Evolutionary conservation across 2,888 invertebrate genomes (phyloP).

Genomic region (Abrostola tripartita): DNA sequence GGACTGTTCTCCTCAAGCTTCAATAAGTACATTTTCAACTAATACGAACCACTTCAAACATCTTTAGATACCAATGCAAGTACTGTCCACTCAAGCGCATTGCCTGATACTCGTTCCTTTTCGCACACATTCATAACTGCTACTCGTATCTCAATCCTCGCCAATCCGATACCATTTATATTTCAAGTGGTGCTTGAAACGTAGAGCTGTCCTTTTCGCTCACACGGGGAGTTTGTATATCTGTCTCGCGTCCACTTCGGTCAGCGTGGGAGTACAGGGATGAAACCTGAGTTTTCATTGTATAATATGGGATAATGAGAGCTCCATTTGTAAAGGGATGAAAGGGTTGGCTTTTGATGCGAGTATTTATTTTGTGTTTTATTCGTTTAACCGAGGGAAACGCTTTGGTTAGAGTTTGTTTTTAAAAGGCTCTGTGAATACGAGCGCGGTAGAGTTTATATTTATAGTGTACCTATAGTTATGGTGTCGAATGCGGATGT

Average conservation of each 20-base stretch:
- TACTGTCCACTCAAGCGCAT: constrained; percentile 60
- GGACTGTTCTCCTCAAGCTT: constrained; percentile 28
- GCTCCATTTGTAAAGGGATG: constrained; percentile 48
- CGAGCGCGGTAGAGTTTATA: too few species aligned
- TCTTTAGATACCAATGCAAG: constrained; percentile 50
- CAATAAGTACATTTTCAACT: constrained; percentile 38
- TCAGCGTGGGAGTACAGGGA: constrained; percentile 77
- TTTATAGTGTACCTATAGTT: too few species aligned
- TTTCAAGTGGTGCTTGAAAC: constrained; percentile 77
- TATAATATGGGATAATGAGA: constrained; percentile 70
- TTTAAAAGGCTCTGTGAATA: constrained; percentile 13
- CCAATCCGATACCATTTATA: constrained; percentile 85
- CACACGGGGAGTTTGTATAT: constrained; percentile 52
- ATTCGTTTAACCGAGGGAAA: constrained; percentile 37
- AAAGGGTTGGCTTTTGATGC: constrained; percentile 60
- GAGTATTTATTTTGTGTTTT: constrained; percentile 44
- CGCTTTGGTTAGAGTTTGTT: constrained; percentile 34
- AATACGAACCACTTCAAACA: constrained; percentile 45
- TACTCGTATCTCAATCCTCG: constrained; percentile 62
- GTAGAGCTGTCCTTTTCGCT: constrained; percentile 67
- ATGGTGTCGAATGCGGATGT: too few species aligned
- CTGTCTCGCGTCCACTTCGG: constrained; percentile 72
- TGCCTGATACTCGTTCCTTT: constrained; percentile 24
- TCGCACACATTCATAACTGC: constrained; percentile 39
- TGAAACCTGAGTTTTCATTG: constrained; percentile 79